Conservation (phyloP, 2,888 invertebrate species). For the Cosmopolites sordidus region DNA sequence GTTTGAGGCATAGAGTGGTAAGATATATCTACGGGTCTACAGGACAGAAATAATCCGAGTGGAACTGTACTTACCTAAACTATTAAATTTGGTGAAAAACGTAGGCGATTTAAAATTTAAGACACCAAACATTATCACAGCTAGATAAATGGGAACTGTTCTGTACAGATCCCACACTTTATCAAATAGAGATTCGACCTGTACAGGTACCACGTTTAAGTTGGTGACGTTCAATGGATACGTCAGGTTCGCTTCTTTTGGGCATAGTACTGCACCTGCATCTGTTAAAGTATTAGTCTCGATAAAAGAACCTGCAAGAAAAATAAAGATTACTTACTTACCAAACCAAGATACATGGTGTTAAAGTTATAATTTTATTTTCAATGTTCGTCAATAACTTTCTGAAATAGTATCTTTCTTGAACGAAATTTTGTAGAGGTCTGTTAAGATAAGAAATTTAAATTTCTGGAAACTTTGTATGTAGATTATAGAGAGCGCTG, state of each 20-base stretch:
- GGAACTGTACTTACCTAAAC: conserved; percentile 60
- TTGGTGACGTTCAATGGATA: neutral
- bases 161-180: conserved; percentile 66
- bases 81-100: conserved; percentile 90
- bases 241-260: conserved; percentile 32
- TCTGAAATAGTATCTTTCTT: too few species aligned
- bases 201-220: neutral
- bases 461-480: too few species aligned
- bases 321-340: too few species aligned
- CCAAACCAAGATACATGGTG: too few species aligned
- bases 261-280: conserved; percentile 38
- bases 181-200: conserved; percentile 33
- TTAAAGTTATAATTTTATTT: too few species aligned
- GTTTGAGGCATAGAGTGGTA: too few species aligned
- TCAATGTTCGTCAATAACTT: too few species aligned
- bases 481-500: too few species aligned
- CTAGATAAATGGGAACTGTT: conserved; percentile 79
- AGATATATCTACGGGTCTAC: too few species aligned
- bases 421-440: too few species aligned
- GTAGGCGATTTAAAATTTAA: conserved; percentile 82
- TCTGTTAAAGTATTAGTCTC: conserved; percentile 4
- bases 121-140: conserved; percentile 72
- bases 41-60: too few species aligned
- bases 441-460: too few species aligned
- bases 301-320: conserved; percentile 24